Evolutionary conservation across 2,113 vertebrate genomes (phyloP).

Genomic region (Megaceryle torquata): DNA sequence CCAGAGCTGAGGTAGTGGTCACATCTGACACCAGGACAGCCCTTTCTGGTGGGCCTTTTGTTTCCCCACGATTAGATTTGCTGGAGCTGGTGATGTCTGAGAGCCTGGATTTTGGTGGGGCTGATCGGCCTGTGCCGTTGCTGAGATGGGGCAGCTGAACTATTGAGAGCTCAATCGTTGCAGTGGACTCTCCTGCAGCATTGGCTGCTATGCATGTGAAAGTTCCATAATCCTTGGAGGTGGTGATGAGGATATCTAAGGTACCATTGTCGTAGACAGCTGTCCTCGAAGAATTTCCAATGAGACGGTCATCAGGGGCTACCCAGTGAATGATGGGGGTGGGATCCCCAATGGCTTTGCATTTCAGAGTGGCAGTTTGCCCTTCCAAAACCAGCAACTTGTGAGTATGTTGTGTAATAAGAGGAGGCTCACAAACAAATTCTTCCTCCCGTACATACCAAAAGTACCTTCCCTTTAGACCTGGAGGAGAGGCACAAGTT

Average conservation of each 20-base stretch:
- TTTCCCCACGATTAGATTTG: constrained; percentile 86
- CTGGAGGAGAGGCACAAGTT: constrained; percentile 91
- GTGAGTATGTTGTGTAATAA: constrained; percentile 96
- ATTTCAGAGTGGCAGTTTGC: constrained; percentile 91
- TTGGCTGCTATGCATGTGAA: constrained; percentile 98
- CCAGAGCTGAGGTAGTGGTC: constrained; percentile 88
- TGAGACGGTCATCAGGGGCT: constrained; percentile 88
- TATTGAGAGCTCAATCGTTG: constrained; percentile 90
- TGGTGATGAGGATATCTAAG: constrained; percentile 91
- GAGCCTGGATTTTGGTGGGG: constrained; percentile 88
- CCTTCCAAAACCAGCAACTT: constrained; percentile 94
- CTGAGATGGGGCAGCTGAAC: constrained; percentile 93
- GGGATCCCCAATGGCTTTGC: constrained; percentile 95
- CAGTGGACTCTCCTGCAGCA: constrained; percentile 92
- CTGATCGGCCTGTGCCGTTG: constrained; percentile 85
- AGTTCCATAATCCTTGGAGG: constrained; percentile 91
- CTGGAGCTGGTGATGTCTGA: constrained; percentile 96
- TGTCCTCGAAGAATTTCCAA: constrained; percentile 90
- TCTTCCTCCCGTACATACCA: constrained; percentile 95
- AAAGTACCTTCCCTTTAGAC: constrained; percentile 93
- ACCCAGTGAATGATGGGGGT: constrained; percentile 95
- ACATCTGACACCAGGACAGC: constrained; percentile 91
- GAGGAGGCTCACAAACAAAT: constrained; percentile 92
- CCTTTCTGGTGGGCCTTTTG: constrained; percentile 84
- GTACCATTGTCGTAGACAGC: constrained; percentile 93